Conservation (phyloP, 2,797 vertebrate species). For the Sphaeramia orbicularis region DNA sequence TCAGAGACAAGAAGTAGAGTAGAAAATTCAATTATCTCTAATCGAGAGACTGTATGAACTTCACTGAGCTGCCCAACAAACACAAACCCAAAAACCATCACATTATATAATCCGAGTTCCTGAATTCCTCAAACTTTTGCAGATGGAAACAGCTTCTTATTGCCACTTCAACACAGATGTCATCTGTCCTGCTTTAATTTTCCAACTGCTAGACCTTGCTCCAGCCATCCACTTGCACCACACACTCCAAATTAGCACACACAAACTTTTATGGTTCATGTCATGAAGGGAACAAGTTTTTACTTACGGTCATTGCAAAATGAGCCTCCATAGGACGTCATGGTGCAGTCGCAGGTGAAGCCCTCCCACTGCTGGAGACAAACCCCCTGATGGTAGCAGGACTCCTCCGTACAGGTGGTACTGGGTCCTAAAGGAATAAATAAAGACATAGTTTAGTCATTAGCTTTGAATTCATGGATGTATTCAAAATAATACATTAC, state of each 20-base stretch:
- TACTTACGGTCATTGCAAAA: conserved; percentile 95
- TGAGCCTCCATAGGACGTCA: conserved; percentile 94
- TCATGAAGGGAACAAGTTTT: background rate
- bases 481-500: background rate
- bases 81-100: background rate
- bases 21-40: background rate
- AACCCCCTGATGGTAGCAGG: conserved; percentile 95
- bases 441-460: background rate
- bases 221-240: background rate
- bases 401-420: conserved; percentile 96
- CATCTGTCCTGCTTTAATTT: conserved; percentile 5
- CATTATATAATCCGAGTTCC: background rate
- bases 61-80: background rate
- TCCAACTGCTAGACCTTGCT: background rate
- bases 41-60: background rate
- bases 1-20: background rate
- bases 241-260: conserved; percentile 24
- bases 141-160: background rate
- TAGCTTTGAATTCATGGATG: background rate
- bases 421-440: conserved; percentile 86
- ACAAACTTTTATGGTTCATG: background rate
- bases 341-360: conserved; percentile 94
- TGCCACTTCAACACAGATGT: background rate
- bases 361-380: conserved; percentile 97
- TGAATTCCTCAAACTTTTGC: background rate